phyloP scores from a whole-genome alignment of 2,797 vertebrate species.

The Mus spretus region DNA sequence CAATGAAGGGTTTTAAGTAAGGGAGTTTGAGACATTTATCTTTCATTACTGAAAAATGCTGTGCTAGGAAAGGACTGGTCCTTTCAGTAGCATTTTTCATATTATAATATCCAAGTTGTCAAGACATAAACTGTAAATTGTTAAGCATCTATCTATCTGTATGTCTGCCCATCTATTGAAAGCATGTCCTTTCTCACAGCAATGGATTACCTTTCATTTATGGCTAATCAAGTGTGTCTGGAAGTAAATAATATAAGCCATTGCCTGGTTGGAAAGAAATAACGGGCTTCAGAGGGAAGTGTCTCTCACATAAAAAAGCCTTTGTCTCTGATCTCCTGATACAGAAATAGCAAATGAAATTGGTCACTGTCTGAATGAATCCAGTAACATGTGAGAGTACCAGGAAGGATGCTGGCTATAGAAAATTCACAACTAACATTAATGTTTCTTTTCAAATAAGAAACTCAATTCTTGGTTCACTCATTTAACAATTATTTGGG shows the following conservation, averaged over 20 bases:
- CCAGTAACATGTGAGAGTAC: constrained; percentile 70
- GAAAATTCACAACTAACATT: constrained; percentile 60
- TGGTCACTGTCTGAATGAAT: constrained; percentile 79
- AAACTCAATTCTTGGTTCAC: constrained; percentile 58
- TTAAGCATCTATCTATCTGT: constrained; percentile 81
- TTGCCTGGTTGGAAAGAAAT: constrained; percentile 80
- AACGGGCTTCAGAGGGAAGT: constrained; percentile 79
- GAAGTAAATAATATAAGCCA: constrained; percentile 82
- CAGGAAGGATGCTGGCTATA: constrained; percentile 71
- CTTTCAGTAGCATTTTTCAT: constrained; percentile 80
- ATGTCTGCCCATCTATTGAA: constrained; percentile 82
- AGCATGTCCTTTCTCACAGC: constrained; percentile 83
- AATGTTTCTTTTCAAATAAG: constrained; percentile 40
- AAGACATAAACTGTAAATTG: constrained; percentile 83
- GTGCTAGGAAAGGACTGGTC: constrained; percentile 60
- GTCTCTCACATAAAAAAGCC: constrained; percentile 79
- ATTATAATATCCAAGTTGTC: constrained; percentile 79
- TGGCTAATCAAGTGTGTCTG: constrained; percentile 83
- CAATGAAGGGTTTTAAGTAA: constrained; percentile 68
- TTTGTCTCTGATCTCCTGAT: constrained; percentile 84
- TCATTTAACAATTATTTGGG: constrained; percentile 45
- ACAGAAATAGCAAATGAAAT: constrained; percentile 80
- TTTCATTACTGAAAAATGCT: constrained; percentile 80
- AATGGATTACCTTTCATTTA: constrained; percentile 83
- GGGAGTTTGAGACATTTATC: constrained; percentile 75